These are phyloP conservation scores for Helleia helle DNA, from an alignment of 2,888 invertebrate genomes.

Conservation along the genomic window DNA sequence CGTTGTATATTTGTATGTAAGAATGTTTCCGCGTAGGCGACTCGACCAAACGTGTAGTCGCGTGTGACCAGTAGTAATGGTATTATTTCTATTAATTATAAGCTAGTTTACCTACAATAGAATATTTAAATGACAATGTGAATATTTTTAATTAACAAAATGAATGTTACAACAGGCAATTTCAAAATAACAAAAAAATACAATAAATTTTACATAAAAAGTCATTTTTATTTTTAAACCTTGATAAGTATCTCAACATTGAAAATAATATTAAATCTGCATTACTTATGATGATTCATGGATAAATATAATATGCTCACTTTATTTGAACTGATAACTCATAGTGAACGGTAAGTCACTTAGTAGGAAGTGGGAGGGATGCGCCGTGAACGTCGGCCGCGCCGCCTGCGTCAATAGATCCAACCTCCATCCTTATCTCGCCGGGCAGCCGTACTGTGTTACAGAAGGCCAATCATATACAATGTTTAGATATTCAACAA, in stretches of 20 bases:
- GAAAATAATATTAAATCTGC: no score
- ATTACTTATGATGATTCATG: no score
- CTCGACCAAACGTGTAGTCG: conserved; percentile 67
- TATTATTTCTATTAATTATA: conserved; percentile 70
- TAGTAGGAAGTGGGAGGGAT: no score
- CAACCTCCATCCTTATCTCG: no score
- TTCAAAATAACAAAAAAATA: conserved; percentile 77
- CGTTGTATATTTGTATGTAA: conserved; percentile 71
- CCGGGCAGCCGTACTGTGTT: no score
- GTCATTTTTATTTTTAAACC: conserved; percentile 19
- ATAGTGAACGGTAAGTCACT: no score
- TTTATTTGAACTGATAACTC: no score
- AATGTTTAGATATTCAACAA: no score
- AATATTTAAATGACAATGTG: conserved; percentile 78
- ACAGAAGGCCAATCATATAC: no score
- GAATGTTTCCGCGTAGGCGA: conserved; percentile 59
- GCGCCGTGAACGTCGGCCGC: no score
- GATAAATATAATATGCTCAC: no score
- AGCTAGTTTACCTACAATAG: conserved; percentile 75
- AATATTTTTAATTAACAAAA: conserved; percentile 78
- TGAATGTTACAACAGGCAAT: conserved; percentile 77
- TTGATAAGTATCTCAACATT: background rate
- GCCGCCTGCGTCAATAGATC: no score
- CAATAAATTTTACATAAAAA: conserved; percentile 74
- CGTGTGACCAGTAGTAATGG: conserved; percentile 62